Conservation (phyloP, 2,888 invertebrate genomes). For the Diplazon laetatorius region DNA sequence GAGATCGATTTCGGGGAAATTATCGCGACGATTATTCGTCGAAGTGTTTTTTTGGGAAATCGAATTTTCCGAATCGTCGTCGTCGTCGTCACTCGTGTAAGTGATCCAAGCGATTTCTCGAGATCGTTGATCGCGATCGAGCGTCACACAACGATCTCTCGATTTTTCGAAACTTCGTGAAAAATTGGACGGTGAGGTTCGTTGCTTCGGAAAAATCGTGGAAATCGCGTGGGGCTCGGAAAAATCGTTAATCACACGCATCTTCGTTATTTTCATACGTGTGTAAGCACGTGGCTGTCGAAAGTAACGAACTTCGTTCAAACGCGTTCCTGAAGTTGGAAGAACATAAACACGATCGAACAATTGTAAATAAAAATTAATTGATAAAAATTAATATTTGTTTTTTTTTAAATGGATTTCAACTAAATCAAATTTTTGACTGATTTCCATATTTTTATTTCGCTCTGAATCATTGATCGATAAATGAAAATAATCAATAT, state of each 20-base stretch:
- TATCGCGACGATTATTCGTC: constrained; percentile 12
- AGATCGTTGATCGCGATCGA: constrained; percentile 68
- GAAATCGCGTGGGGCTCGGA: constrained; percentile 37
- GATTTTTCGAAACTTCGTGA: constrained; percentile 34
- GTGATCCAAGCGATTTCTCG: constrained; percentile 66
- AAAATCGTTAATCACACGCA: constrained; percentile 67
- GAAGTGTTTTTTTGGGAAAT: not conserved
- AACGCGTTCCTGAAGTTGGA: constrained; percentile 66
- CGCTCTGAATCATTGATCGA: too few relatives aligned
- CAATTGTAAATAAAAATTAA: not conserved
- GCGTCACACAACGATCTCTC: constrained; percentile 39
- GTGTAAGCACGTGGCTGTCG: constrained; percentile 67
- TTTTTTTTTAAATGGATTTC: not conserved
- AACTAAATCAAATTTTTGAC: too few relatives aligned
- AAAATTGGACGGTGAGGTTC: not conserved
- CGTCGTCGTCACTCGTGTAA: constrained; percentile 30
- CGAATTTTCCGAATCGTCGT: constrained; percentile 1
- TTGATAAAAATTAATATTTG: not conserved
- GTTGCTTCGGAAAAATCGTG: constrained; percentile 20
- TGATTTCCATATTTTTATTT: too few relatives aligned
- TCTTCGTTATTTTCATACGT: constrained; percentile 70
- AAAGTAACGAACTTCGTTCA: constrained; percentile 72
- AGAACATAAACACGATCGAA: not conserved
- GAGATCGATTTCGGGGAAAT: constrained; percentile 23
- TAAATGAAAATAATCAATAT: too few relatives aligned